Percentiles rank a stretch among this genome's conserved stretches.
phyloP scores from a whole-genome alignment of 2,888 invertebrate genomes.

The Aleiodes leptofemur region DNA sequence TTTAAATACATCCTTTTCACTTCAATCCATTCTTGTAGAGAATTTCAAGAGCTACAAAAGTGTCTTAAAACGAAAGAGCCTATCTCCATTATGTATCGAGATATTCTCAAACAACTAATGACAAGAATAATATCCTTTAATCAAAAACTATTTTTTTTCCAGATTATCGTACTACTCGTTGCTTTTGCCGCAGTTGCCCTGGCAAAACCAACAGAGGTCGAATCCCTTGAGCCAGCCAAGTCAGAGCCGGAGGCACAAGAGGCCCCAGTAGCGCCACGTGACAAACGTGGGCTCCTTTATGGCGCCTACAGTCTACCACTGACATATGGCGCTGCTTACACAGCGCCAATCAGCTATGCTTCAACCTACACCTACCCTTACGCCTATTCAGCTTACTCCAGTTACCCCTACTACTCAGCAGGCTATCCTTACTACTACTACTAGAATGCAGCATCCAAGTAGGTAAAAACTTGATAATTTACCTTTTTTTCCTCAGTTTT shows the following conservation, averaged over 20 bases:
- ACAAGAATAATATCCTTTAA: background rate
- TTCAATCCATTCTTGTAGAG: no score
- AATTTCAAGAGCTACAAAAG: no score
- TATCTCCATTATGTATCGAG: no score
- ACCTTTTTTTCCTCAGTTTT: no score
- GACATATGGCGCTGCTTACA: slow-evolving; percentile 65
- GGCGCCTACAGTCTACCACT: slow-evolving; percentile 67
- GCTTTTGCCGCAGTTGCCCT: slow-evolving; percentile 62
- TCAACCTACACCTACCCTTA: slow-evolving; percentile 63
- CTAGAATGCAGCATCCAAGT: slow-evolving; percentile 44
- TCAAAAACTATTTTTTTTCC: slow-evolving; percentile 21
- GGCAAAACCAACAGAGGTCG: slow-evolving; percentile 65
- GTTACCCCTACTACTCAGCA: slow-evolving; percentile 65
- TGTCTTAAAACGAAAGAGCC: no score
- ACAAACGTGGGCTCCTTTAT: slow-evolving; percentile 65
- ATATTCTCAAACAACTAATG: no score
- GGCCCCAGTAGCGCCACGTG: slow-evolving; percentile 57
- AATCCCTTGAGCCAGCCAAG: slow-evolving; percentile 63
- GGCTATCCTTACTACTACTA: slow-evolving; percentile 66
- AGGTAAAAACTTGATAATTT: no score
- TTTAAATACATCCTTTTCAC: no score
- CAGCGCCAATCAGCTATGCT: slow-evolving; percentile 65
- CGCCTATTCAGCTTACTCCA: slow-evolving; percentile 62
- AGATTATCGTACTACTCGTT: slow-evolving; percentile 62
- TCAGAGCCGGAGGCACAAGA: slow-evolving; percentile 48